Conservation (phyloP, 2,888 invertebrate genomes). For the Amiota minor region DNA sequence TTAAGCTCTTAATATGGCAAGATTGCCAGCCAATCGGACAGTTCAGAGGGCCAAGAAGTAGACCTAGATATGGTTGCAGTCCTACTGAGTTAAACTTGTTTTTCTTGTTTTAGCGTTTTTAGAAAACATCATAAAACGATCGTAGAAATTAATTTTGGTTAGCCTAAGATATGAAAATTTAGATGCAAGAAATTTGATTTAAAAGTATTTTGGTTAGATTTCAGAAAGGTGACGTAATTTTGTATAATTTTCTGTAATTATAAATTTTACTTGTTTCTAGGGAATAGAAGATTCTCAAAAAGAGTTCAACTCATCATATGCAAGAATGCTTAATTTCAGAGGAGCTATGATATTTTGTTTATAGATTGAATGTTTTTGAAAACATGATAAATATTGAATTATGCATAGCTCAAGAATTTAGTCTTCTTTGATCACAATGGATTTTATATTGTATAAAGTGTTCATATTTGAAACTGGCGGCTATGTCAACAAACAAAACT, state of each 20-base stretch:
- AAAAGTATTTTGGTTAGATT: neutral
- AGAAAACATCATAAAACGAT: neutral
- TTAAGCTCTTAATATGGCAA: conserved; percentile 30
- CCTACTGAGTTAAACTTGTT: conserved; percentile 13
- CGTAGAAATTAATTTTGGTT: conserved; percentile 15
- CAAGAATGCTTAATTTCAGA: too few relatives aligned
- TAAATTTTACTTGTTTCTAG: too few relatives aligned
- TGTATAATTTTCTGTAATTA: neutral
- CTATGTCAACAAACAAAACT: too few relatives aligned
- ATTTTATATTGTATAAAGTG: too few relatives aligned
- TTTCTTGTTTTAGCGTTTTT: neutral
- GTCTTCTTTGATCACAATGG: too few relatives aligned
- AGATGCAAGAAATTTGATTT: neutral
- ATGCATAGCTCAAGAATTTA: too few relatives aligned
- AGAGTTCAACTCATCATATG: neutral
- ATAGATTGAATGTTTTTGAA: too few relatives aligned
- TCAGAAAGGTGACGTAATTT: neutral
- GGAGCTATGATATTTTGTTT: too few relatives aligned
- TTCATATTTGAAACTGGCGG: too few relatives aligned
- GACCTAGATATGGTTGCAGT: neutral
- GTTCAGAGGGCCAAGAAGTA: neutral
- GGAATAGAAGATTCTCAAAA: neutral
- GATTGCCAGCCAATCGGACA: neutral
- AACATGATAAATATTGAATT: too few relatives aligned
- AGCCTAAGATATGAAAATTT: conserved; percentile 6